Conservation (phyloP, 2,888 invertebrate genomes). For the Hydrotaea diabolus region DNA sequence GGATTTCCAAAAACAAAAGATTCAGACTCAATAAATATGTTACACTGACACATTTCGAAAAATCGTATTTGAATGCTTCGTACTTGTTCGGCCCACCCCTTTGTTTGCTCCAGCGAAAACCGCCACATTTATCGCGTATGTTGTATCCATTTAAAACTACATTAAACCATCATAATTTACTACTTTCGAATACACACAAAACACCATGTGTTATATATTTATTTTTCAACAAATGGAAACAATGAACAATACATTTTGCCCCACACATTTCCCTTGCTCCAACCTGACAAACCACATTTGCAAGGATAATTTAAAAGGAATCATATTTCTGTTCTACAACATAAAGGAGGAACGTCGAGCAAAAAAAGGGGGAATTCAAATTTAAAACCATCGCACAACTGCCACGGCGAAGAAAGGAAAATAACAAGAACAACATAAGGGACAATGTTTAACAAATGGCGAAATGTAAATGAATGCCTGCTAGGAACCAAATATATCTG, state of each 20-base stretch:
- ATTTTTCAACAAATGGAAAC: conserved; percentile 28
- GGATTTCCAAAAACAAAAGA: too few species aligned
- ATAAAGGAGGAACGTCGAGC: neutral
- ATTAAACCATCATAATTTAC: conserved; percentile 67
- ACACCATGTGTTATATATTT: conserved; percentile 62
- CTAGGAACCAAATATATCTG: neutral
- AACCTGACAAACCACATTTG: conserved; percentile 16
- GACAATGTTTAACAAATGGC: conserved; percentile 34
- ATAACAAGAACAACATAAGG: conserved; percentile 44
- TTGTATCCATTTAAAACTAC: conserved; percentile 64
- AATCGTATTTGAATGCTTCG: conserved; percentile 49
- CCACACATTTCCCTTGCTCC: neutral
- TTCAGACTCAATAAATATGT: conserved; percentile 31
- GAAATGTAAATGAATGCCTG: conserved; percentile 1
- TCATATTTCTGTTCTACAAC: conserved; percentile 39
- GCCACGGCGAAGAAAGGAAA: conserved; percentile 7
- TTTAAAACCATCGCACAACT: conserved; percentile 43
- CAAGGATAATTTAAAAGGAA: conserved; percentile 55
- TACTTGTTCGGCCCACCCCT: neutral
- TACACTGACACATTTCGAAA: conserved; percentile 59
- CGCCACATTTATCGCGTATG: conserved; percentile 63
- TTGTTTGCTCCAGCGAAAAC: conserved; percentile 19
- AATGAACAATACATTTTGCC: conserved; percentile 21
- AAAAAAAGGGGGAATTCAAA: conserved; percentile 34
- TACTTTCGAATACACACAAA: conserved; percentile 47